Percentiles rank a stretch among this genome's conserved stretches.
Evolutionary conservation across 2,113 vertebrate species (phyloP).

Genomic region (Capricornis sumatraensis): DNA sequence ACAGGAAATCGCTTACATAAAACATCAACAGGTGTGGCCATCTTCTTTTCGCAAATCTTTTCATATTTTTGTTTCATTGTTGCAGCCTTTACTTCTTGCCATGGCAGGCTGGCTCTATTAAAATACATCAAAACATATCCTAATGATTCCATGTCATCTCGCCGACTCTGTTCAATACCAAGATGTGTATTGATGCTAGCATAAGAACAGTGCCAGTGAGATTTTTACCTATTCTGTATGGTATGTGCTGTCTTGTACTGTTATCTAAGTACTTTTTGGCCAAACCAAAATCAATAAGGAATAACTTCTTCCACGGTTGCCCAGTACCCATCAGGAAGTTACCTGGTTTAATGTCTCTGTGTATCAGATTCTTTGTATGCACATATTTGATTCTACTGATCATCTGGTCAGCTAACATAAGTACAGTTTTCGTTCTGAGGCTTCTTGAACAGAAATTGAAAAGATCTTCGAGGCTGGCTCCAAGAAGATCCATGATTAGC

Average conservation of each 20-base stretch:
- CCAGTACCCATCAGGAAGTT: background rate
- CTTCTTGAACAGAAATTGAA: background rate
- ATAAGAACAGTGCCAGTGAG: slow-evolving; percentile 97
- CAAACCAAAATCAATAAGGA: slow-evolving; percentile 99
- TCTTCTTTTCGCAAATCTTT: slow-evolving; percentile 99
- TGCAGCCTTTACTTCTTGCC: slow-evolving; percentile 99
- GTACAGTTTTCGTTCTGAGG: slow-evolving; percentile 99
- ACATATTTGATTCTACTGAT: slow-evolving; percentile 99
- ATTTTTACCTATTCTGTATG: slow-evolving; percentile 99
- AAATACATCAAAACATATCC: slow-evolving; percentile 99
- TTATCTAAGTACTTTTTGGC: slow-evolving; percentile 99
- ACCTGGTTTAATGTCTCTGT: slow-evolving; percentile 97
- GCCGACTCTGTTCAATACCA: slow-evolving; percentile 98
- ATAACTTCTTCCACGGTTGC: slow-evolving; percentile 84
- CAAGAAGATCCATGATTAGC: too few relatives aligned
- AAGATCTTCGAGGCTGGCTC: background rate
- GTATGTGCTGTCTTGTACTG: slow-evolving; percentile 98
- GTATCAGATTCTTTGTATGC: slow-evolving; percentile 99
- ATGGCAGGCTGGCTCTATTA: slow-evolving; percentile 99
- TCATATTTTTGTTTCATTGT: slow-evolving; percentile 99
- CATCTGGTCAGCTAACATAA: slow-evolving; percentile 99
- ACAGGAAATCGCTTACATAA: slow-evolving; percentile 99
- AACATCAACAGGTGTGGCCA: slow-evolving; percentile 99
- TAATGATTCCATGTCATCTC: slow-evolving; percentile 99
- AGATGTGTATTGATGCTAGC: slow-evolving; percentile 98